phyloP scores from a whole-genome alignment of 2,888 invertebrate species.

The Torymus tubicola region DNA sequence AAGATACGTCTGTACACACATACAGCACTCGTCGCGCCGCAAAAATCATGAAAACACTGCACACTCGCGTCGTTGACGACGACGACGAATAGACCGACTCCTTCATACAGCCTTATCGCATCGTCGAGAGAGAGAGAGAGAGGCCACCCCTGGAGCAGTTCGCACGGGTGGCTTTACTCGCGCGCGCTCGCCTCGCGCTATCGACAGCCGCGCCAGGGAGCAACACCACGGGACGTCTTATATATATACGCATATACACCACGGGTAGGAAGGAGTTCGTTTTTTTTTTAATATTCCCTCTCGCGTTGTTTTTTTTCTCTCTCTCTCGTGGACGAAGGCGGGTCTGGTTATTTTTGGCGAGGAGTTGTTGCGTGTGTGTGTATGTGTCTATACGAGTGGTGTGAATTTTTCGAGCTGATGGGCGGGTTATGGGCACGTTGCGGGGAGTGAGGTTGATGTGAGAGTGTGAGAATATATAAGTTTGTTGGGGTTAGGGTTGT shows the following conservation, averaged over 20 bases:
- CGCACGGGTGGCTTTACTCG: conserved; percentile 22
- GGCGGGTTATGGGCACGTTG: not conserved
- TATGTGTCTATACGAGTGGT: not conserved
- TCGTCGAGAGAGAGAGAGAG: not conserved
- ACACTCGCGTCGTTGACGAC: conserved; percentile 56
- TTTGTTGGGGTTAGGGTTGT: too few species aligned
- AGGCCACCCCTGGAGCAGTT: conserved; percentile 20
- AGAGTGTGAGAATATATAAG: too few species aligned
- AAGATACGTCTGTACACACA: conserved; percentile 8
- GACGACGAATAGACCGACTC: conserved; percentile 50
- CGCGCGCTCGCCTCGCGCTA: conserved; percentile 1
- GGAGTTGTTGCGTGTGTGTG: not conserved
- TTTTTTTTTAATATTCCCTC: too few species aligned
- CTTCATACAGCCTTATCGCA: conserved; percentile 40
- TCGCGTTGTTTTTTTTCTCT: too few species aligned
- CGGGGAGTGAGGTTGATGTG: not conserved
- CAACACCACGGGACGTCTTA: too few species aligned
- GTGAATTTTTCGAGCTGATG: conserved; percentile 2
- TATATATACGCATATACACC: too few species aligned
- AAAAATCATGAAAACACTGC: not conserved
- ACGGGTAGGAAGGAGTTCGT: too few species aligned
- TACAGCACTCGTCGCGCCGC: too few species aligned
- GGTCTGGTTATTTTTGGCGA: too few species aligned
- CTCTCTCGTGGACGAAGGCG: too few species aligned
- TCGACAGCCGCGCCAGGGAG: conserved; percentile 31